phyloP scores from a whole-genome alignment of 2,888 invertebrate species.

The Steinernema hermaphroditum region DNA sequence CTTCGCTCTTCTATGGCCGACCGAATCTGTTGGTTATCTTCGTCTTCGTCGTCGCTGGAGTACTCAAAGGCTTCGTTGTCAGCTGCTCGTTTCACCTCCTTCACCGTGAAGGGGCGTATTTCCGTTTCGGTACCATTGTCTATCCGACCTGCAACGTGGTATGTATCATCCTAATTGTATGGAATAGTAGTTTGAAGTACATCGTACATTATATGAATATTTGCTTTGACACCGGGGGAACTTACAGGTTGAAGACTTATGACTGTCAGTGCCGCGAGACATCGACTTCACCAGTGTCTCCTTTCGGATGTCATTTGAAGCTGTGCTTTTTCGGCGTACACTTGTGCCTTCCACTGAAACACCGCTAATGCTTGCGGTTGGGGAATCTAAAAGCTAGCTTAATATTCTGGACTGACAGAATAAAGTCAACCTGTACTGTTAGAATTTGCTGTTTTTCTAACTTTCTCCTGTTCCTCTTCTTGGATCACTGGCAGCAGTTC shows the following conservation, averaged over 20 bases:
- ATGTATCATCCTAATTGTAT: too few species aligned
- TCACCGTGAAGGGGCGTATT: background rate
- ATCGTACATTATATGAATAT: too few species aligned
- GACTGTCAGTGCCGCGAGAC: background rate
- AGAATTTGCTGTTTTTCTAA: background rate
- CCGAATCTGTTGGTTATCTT: background rate
- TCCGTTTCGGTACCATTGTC: slow-evolving; percentile 1
- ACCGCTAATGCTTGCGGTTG: background rate
- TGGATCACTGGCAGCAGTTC: slow-evolving; percentile 53
- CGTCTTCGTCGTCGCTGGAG: slow-evolving; percentile 2
- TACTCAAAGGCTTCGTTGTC: slow-evolving; percentile 13
- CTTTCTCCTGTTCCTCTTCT: slow-evolving; percentile 43
- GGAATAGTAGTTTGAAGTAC: background rate
- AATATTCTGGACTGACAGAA: background rate
- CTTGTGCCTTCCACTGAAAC: background rate
- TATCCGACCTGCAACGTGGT: background rate
- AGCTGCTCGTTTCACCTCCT: background rate
- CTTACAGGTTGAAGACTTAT: background rate
- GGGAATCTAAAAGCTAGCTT: background rate
- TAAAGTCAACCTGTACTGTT: background rate
- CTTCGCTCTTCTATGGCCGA: background rate
- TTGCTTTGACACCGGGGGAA: too few species aligned
- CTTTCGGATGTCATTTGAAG: background rate
- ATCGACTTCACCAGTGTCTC: background rate
- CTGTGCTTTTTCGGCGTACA: background rate